Evolutionary conservation across 2,888 invertebrate species (phyloP).

Genomic region (Thalpophila matura): DNA sequence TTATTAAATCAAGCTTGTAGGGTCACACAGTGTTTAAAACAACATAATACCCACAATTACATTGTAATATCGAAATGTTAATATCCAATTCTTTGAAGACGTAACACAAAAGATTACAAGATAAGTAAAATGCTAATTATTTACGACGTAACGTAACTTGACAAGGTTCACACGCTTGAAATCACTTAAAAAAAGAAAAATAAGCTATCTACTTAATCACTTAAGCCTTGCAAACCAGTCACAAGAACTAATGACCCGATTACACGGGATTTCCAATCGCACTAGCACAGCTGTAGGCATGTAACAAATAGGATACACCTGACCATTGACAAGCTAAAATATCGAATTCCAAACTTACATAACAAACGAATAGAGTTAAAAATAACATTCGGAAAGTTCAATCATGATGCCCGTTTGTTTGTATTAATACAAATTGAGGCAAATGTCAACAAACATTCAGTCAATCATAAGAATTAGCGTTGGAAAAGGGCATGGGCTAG

Average conservation of each 20-base stretch:
- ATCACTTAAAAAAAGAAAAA: slow-evolving; percentile 29
- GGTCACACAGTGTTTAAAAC: neutral
- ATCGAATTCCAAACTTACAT: slow-evolving; percentile 46
- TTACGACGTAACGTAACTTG: slow-evolving; percentile 30
- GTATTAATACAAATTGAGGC: slow-evolving; percentile 40
- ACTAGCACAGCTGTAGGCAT: slow-evolving; percentile 20
- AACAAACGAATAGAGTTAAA: slow-evolving; percentile 23
- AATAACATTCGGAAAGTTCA: slow-evolving; percentile 42
- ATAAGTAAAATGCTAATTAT: slow-evolving; percentile 39
- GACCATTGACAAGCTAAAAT: slow-evolving; percentile 47
- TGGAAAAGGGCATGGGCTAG: slow-evolving; percentile 43
- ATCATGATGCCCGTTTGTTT: slow-evolving; percentile 39
- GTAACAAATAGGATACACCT: slow-evolving; percentile 50
- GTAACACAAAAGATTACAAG: slow-evolving; percentile 45
- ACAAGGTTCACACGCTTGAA: slow-evolving; percentile 23
- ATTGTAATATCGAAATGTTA: slow-evolving; percentile 29
- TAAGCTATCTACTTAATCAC: slow-evolving; percentile 27
- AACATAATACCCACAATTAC: slow-evolving; percentile 15
- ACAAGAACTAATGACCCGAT: slow-evolving; percentile 46
- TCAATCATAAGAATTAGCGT: slow-evolving; percentile 35
- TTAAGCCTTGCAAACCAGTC: slow-evolving; percentile 27
- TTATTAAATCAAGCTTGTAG: slow-evolving; percentile 6
- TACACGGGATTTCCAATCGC: slow-evolving; percentile 39
- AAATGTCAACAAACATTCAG: slow-evolving; percentile 50
- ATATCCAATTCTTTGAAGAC: slow-evolving; percentile 25